Evolutionary conservation across 1,140 invertebrate genomes (phyloP), one percentile per base, ranked within the genome.

Genomic region (Globodera rostochiensis): DNA sequence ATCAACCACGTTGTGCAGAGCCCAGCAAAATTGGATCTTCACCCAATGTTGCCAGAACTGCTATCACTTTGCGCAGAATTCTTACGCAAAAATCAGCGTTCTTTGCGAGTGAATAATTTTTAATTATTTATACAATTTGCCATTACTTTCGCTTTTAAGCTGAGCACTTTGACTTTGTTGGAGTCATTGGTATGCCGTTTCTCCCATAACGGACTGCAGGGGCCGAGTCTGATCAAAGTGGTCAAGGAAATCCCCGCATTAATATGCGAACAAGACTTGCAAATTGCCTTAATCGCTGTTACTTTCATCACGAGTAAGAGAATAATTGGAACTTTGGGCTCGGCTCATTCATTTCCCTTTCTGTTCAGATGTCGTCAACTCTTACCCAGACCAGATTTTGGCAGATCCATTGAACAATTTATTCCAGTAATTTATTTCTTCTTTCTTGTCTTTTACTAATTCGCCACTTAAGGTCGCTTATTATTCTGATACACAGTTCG

Each of bases 81-180:
- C 88, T 91, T 98, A 74, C 92, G 97, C 64, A 98, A 99, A 91
- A 99, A 99, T 91, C 96, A 98, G 90, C 92, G 97, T 83, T 95
- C 96, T 45, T 91, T 99, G 25, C 21, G 85, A 64, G 84, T 85
- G 8, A 70, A n/a, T 80, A 49, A 1, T 15, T 80, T 80, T 60
- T 80, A 7, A 46, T 19, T 9, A 79, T 36, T 80, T 79, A n/a
- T 50, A 8, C 13, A 36, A 7, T 45, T 8, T 60, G 11, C 8
- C 45, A 13, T 21, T 81, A 15, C 36, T 36, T 36, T 36, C 36
- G 36, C 36, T 80, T 3, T 85, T 67, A 97, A 98, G 91, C 91
- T 99, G 6, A 94, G 94, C 74, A 97, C 97, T 0, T 91, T 99
- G 7, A 93, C 94, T 64, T 92, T 98, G 74, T 91, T 99, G 9